Evolutionary conservation across 2,113 vertebrate genomes (phyloP).

Genomic region (Saguinus imperator): DNA sequence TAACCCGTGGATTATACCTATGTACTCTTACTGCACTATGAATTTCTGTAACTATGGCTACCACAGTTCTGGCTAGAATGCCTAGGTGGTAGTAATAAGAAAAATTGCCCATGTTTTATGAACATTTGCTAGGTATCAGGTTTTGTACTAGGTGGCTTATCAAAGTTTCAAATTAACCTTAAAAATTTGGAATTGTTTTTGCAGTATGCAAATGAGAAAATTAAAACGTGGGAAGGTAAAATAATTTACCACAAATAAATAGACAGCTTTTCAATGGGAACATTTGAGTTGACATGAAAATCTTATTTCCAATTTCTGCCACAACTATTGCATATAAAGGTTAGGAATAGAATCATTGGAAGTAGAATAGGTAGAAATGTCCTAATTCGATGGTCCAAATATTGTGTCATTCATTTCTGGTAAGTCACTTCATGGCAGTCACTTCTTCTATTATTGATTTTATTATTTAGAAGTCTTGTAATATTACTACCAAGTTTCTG

Average conservation of each 20-base stretch:
- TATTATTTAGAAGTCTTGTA: neutral
- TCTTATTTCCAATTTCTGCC: neutral
- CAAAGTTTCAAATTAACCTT: neutral
- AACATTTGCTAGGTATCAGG: neutral
- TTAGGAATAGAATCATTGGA: neutral
- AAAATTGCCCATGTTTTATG: neutral
- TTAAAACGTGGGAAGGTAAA: neutral
- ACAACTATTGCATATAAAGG: neutral
- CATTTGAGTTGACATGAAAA: neutral
- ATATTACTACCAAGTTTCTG: neutral
- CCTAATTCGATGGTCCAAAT: neutral
- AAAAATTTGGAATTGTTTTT: neutral
- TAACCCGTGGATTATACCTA: neutral
- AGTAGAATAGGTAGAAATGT: neutral
- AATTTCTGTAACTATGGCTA: neutral
- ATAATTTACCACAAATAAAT: neutral
- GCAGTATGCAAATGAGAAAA: neutral
- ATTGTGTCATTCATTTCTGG: neutral
- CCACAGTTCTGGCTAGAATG: too few species aligned
- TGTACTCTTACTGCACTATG: neutral
- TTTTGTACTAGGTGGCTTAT: neutral
- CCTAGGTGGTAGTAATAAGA: neutral
- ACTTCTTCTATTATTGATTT: neutral
- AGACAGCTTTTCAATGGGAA: neutral
- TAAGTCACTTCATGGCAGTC: neutral